Conservation (phyloP, 2,888 invertebrate species). For the Drosophila anceps region DNA sequence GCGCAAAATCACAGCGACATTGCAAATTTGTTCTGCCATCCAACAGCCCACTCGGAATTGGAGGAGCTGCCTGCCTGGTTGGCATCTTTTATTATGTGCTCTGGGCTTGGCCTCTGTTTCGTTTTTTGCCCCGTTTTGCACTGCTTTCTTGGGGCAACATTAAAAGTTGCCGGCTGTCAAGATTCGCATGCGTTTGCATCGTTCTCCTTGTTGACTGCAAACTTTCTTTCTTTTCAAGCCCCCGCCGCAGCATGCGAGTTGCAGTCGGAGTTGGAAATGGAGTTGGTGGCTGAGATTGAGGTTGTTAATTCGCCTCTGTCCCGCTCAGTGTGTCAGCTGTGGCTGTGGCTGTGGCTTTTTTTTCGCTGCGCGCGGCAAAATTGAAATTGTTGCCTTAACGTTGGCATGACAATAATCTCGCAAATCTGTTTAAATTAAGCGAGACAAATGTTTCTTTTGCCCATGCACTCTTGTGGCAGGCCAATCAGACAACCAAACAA, state of each 20-base stretch:
- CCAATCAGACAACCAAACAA: constrained; percentile 52
- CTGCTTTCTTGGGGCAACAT: constrained; percentile 71
- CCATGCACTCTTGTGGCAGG: constrained; percentile 44
- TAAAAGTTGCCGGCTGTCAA: constrained; percentile 84
- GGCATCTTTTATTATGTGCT: constrained; percentile 43
- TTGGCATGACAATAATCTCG: constrained; percentile 83
- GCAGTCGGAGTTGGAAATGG: constrained; percentile 7
- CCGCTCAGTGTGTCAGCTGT: constrained; percentile 55
- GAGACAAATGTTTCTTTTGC: constrained; percentile 81
- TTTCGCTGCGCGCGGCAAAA: constrained; percentile 53
- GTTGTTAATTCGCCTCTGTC: constrained; percentile 68
- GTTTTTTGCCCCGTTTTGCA: constrained; percentile 18
- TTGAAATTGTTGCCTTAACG: constrained; percentile 81
- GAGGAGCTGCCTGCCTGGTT: constrained; percentile 18
- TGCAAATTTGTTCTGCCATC: constrained; percentile 79
- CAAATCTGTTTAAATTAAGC: constrained; percentile 83
- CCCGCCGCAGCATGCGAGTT: constrained; percentile 24
- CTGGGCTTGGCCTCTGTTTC: constrained; percentile 17
- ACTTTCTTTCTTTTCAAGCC: constrained; percentile 58
- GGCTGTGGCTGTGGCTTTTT: constrained; percentile 19
- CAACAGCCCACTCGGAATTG: constrained; percentile 72
- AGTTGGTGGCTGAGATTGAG: constrained; percentile 52
- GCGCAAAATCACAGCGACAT: constrained; percentile 61
- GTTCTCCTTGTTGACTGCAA: constrained; percentile 60
- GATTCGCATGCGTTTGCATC: constrained; percentile 74